A percentile compares a stretch with the other conserved stretches of the same genome.
Conservation (phyloP, 2,888 invertebrate species). For the Morpho deidamia region DNA sequence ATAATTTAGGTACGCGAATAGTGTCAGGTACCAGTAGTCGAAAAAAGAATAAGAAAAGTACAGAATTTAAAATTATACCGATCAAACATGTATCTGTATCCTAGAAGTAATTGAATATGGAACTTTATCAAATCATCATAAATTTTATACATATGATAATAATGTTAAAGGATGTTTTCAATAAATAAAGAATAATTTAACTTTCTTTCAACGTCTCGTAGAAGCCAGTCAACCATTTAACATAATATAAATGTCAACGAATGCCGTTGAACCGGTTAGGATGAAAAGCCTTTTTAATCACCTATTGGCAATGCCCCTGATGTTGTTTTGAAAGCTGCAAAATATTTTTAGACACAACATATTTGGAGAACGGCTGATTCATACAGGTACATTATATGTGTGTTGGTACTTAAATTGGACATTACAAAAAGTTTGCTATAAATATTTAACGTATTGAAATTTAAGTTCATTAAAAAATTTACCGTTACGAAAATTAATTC, state of each 20-base stretch:
- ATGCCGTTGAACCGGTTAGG: conserved; percentile 59
- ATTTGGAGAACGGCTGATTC: conserved; percentile 19
- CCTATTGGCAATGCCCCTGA: conserved; percentile 38
- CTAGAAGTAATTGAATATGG: too few relatives aligned
- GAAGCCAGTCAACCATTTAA: conserved; percentile 56
- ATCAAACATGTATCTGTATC: too few relatives aligned
- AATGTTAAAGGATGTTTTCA: neutral
- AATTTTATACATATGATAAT: neutral
- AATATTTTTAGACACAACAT: conserved; percentile 37
- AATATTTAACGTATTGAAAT: too few relatives aligned
- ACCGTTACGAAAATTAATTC: too few relatives aligned
- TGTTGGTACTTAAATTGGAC: neutral
- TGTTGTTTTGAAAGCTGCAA: conserved; percentile 56
- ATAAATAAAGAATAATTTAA: conserved; percentile 24
- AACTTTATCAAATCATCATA: neutral
- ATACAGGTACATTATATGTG: neutral
- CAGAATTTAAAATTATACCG: too few relatives aligned
- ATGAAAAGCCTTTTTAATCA: conserved; percentile 40
- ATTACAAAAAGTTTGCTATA: neutral
- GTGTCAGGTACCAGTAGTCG: too few relatives aligned
- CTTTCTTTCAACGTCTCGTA: conserved; percentile 57
- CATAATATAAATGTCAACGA: conserved; percentile 69
- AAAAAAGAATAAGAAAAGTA: too few relatives aligned
- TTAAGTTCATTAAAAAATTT: too few relatives aligned
- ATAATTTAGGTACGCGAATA: too few relatives aligned